Conservation (phyloP, 2,797 vertebrate genomes). For the Peromyscus nudipes region DNA sequence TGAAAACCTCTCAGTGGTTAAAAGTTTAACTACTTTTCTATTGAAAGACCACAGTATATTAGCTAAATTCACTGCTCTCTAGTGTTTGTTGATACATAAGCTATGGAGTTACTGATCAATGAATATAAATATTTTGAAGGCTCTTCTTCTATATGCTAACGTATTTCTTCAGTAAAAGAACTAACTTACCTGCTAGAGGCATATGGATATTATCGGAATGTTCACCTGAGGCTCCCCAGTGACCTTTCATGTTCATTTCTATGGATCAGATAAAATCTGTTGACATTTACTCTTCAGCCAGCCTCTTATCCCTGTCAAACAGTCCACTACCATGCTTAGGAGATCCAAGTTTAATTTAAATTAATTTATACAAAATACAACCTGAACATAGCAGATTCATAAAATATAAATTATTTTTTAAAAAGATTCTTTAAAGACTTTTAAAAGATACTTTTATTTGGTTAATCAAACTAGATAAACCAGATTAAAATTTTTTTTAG, state of each 20-base stretch:
- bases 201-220: background rate
- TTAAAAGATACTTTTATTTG: background rate
- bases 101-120: background rate
- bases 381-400: background rate
- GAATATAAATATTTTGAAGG: slow-evolving; percentile 25
- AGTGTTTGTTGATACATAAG: slow-evolving; percentile 7
- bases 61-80: background rate
- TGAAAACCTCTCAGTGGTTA: background rate
- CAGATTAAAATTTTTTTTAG: background rate
- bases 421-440: background rate
- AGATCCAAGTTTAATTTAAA: slow-evolving; percentile 19
- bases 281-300: background rate
- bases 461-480: background rate
- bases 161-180: slow-evolving; percentile 31
- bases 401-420: slow-evolving; percentile 8
- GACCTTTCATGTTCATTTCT: slow-evolving; percentile 27
- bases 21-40: background rate
- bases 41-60: background rate
- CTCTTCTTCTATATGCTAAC: background rate
- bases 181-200: background rate
- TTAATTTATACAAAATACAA: background rate
- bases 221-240: accelerated
- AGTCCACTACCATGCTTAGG: background rate
- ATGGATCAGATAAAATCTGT: background rate
- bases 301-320: background rate